Percentiles rank a stretch among this genome's conserved stretches.
Conservation (phyloP, 2,888 invertebrate genomes). For the Liopterus haemorrhoidalis region DNA sequence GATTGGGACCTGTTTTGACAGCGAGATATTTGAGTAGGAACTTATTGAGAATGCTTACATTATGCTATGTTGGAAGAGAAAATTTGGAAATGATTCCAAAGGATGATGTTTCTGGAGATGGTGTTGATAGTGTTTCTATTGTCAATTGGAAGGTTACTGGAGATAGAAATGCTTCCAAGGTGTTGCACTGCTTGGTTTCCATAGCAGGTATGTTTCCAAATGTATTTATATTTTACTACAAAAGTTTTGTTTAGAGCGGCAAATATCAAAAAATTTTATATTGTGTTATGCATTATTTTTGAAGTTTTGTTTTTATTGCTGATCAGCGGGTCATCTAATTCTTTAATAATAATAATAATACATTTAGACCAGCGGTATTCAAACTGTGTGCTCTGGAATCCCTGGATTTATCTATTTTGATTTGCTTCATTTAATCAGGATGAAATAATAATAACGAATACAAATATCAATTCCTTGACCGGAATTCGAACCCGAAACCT, state of each 20-base stretch:
- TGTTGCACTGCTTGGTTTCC: constrained; percentile 84
- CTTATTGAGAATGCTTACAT: constrained; percentile 84
- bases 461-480: too few relatives aligned
- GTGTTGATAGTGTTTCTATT: constrained; percentile 56
- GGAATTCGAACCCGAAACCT: too few relatives aligned
- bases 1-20: constrained; percentile 89
- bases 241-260: constrained; percentile 2
- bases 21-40: constrained; percentile 87
- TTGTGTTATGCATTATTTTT: too few relatives aligned
- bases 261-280: too few relatives aligned
- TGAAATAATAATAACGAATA: too few relatives aligned
- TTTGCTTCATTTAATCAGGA: neutral
- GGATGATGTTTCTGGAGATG: constrained; percentile 42
- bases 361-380: too few relatives aligned
- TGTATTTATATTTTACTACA: neutral
- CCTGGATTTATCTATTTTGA: constrained; percentile 1
- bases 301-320: too few relatives aligned
- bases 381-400: too few relatives aligned
- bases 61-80: constrained; percentile 86
- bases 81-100: constrained; percentile 53
- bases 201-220: constrained; percentile 72
- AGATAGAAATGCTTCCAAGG: constrained; percentile 76
- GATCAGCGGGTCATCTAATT: too few relatives aligned
- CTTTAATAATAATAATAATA: too few relatives aligned
- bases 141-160: constrained; percentile 63